Evolutionary conservation across 2,113 vertebrate species (phyloP).

Genomic region (Spilogale gracilis): DNA sequence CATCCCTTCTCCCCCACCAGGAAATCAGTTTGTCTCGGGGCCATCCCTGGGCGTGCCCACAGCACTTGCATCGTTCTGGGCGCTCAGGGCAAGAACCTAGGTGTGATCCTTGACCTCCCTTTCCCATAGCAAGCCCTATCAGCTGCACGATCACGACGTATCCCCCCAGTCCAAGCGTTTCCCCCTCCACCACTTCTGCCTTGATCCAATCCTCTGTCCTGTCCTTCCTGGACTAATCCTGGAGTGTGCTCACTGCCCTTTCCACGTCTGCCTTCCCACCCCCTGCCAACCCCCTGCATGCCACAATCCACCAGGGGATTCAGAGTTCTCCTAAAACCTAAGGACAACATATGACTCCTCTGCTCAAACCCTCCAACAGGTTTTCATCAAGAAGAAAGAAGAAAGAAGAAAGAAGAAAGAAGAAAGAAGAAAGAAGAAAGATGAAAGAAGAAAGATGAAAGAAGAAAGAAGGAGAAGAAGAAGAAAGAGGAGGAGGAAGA

Average conservation of each 20-base stretch:
- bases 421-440: background rate
- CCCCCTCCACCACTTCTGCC: background rate
- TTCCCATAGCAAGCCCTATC: background rate
- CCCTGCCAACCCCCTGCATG: rapidly evolving
- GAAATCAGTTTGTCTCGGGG: too few species aligned
- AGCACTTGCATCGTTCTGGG: too few species aligned
- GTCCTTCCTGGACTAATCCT: background rate
- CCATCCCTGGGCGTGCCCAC: too few species aligned
- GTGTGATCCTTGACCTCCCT: background rate
- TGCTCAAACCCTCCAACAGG: background rate
- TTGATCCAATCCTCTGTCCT: background rate
- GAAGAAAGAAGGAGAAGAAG: background rate
- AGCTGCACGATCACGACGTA: background rate
- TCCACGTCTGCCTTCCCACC: rapidly evolving
- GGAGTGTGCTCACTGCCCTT: rapidly evolving
- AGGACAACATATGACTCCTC: too few species aligned
- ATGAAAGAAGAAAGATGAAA: background rate
- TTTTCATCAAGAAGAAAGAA: background rate
- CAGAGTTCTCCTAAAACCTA: background rate
- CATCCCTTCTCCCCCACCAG: rapidly evolving
- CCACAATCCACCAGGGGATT: rapidly evolving
- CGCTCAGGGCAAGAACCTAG: background rate
- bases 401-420: background rate
- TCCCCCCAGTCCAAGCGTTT: background rate
- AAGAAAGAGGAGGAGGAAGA: background rate